Percentiles rank a stretch among this genome's conserved stretches.
Evolutionary conservation across 1,140 invertebrate genomes (phyloP).

Genomic region (roundworm (Caenorhabditis elegans)): DNA sequence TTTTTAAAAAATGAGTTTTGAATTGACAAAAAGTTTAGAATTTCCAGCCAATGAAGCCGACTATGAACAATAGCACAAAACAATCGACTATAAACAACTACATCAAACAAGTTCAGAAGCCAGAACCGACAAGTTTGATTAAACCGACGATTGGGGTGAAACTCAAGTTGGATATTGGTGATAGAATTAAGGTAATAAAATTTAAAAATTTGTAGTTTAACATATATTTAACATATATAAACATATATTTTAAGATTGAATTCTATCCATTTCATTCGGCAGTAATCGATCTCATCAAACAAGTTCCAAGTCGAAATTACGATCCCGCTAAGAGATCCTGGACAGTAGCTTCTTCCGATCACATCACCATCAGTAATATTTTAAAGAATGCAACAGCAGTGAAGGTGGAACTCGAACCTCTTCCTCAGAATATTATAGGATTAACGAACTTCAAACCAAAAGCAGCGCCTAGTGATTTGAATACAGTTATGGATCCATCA

Average conservation of each 20-base stretch:
- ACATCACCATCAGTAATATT: not conserved
- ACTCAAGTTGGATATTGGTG: not conserved
- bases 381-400: not conserved
- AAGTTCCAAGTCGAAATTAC: not conserved
- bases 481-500: not conserved
- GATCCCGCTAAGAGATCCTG: not conserved
- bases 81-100: not conserved
- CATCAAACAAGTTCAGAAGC: not conserved
- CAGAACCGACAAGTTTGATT: not conserved
- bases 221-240: too few relatives aligned
- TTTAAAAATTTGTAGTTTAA: not conserved
- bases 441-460: slow-evolving; percentile 11
- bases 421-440: not conserved
- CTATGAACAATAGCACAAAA: not conserved
- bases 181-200: not conserved
- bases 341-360: not conserved
- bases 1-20: too few relatives aligned
- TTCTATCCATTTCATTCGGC: slow-evolving; percentile 24
- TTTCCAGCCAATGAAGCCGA: slow-evolving; percentile 11
- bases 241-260: not conserved
- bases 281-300: slow-evolving; percentile 7
- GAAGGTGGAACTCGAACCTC: not conserved
- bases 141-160: not conserved
- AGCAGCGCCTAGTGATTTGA: slow-evolving; percentile 5
- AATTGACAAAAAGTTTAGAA: too few relatives aligned